These are phyloP conservation scores for Tyrannus savana DNA, from an alignment of 2,113 vertebrate genomes.

Conservation along the genomic window DNA sequence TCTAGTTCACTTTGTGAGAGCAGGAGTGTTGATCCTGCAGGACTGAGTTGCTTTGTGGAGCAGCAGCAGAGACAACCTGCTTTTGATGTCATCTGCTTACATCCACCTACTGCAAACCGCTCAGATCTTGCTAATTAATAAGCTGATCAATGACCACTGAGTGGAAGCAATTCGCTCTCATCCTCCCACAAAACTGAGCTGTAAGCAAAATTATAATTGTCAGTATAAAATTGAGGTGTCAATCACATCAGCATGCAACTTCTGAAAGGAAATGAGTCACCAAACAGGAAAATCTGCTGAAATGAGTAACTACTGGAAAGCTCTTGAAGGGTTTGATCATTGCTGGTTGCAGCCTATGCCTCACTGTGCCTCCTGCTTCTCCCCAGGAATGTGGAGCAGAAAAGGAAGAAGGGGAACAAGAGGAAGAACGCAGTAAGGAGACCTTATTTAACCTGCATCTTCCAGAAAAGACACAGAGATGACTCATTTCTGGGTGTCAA, in stretches of 20 bases:
- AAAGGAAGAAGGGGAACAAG: not conserved
- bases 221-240: not conserved
- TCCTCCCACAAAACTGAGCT: not conserved
- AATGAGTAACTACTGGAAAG: not conserved
- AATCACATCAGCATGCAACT: not conserved
- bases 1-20: not conserved
- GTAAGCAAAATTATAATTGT: not conserved
- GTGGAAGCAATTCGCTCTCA: not conserved
- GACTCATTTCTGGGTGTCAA: not conserved
- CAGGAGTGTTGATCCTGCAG: not conserved
- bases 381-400: not conserved
- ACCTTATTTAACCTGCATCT: not conserved
- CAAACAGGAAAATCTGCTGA: not conserved
- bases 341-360: not conserved
- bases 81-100: not conserved
- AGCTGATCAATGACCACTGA: not conserved
- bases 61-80: not conserved
- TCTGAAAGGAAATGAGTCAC: conserved; percentile 5
- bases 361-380: not conserved
- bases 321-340: not conserved
- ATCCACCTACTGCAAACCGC: not conserved
- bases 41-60: not conserved
- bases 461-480: not conserved
- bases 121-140: not conserved
- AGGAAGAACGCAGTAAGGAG: not conserved